Evolutionary conservation across 2,797 vertebrate species (phyloP).

Genomic region (Scolopax rusticola): DNA sequence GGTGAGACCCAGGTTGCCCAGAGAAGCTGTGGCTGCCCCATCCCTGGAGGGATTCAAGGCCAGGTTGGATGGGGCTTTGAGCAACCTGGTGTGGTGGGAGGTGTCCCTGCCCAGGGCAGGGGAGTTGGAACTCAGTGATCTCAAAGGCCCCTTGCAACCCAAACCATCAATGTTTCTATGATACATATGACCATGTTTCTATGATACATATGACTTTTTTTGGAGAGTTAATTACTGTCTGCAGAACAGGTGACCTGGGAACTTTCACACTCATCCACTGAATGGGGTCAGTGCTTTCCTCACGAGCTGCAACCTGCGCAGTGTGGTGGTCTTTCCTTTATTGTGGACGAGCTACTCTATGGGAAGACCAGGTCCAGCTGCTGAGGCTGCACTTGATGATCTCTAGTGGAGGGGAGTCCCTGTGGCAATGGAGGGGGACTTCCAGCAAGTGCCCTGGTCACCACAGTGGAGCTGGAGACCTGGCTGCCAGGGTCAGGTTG

Average conservation of each 20-base stretch:
- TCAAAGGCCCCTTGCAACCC: neutral
- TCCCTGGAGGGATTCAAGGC: neutral
- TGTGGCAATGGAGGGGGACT: fast-evolving
- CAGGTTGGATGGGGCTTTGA: neutral
- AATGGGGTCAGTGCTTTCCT: neutral
- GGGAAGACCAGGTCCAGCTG: neutral
- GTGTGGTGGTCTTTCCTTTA: neutral
- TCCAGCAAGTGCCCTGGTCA: neutral
- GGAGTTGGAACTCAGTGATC: neutral
- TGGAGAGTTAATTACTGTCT: neutral
- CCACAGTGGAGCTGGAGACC: neutral
- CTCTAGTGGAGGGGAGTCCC: neutral
- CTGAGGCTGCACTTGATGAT: neutral
- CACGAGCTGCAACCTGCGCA: fast-evolving
- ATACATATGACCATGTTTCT: fast-evolving
- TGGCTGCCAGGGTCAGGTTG: neutral
- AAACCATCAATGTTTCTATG: too few species aligned
- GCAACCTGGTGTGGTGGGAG: neutral
- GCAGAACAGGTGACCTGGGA: neutral
- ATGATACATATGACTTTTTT: fast-evolving
- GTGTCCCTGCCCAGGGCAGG: neutral
- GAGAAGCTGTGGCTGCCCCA: neutral
- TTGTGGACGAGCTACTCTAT: fast-evolving
- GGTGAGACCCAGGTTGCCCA: too few species aligned
- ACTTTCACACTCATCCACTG: neutral